Percentiles rank a stretch among this genome's conserved stretches.
These are phyloP conservation scores for Pseudorhiza aurosa DNA, from an alignment of 30 jellyfish, hydroid and myxozoan species.

Conservation along the genomic window DNA sequence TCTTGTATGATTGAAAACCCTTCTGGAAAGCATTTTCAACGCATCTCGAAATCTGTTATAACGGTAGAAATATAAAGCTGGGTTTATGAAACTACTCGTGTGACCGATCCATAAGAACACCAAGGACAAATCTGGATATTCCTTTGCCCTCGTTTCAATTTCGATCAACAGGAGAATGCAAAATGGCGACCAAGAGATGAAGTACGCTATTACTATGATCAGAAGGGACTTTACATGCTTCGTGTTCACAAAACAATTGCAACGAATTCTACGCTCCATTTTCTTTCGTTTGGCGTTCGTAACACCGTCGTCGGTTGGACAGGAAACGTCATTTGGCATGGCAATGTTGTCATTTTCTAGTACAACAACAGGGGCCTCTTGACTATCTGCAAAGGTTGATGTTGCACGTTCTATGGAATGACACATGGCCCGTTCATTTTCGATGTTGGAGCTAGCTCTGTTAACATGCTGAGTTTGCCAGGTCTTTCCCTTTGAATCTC, in stretches of 20 bases:
- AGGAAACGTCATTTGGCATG: neutral
- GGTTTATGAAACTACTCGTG: slow-evolving; percentile 39
- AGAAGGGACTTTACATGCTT: slow-evolving; percentile 45
- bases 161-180: slow-evolving; percentile 38
- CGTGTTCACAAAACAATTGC: slow-evolving; percentile 31
- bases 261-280: neutral
- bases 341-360: neutral
- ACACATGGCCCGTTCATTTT: too few species aligned
- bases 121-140: slow-evolving; percentile 4
- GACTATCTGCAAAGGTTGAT: too few species aligned
- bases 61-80: slow-evolving; percentile 36
- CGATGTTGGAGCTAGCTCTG: neutral
- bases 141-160: slow-evolving; percentile 28
- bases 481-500: neutral
- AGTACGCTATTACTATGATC: slow-evolving; percentile 36
- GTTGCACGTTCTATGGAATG: too few species aligned
- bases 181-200: slow-evolving; percentile 62
- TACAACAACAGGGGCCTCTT: too few species aligned
- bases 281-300: neutral
- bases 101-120: slow-evolving; percentile 60
- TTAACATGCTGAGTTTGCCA: neutral
- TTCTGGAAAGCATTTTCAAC: neutral
- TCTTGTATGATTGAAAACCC: neutral
- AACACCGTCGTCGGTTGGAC: neutral
- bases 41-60: slow-evolving; percentile 25